Evolutionary conservation across 2,797 vertebrate species (phyloP), one percentile per base, ranked within the genome.

Genomic region (Chromis chromis): DNA sequence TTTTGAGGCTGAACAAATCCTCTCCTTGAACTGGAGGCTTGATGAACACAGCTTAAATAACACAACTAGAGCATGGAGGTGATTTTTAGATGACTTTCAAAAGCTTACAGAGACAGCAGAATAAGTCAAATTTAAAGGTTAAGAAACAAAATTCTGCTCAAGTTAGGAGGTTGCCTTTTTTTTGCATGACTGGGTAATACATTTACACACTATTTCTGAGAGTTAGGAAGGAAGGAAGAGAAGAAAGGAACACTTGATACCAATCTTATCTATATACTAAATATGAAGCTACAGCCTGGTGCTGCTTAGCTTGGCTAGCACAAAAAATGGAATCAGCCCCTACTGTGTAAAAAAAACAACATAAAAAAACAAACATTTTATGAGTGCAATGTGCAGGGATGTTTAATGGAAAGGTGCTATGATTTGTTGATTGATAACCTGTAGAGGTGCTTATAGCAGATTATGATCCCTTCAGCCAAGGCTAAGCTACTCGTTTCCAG

Each of bases 1-100:
- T 84, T 83, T 1, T 84, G 79, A 85, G 74, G 81, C 82, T 21
- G 75, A 86, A 85, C 76, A 83, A 89, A 92, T 83, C 81, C 71
- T 74, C 21, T 74, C 48, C 57, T 48, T 79, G 74, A 74, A 66
- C 60, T 14, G n/a, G 28, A 58, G 53, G 10, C 0, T 58, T 76
- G 74, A 78, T 31, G 6, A 31, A 31, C 31, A 76, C 21, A 33
- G 33, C 24, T 76, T 53, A 40, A 80, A 62, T 75, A 78, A 78
- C 50, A 72, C 58, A 12, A 78, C 49, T 8, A 5, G 33, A 68
- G 42, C 0, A 6, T 68, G 22, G 57, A 59, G 2, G 57, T 40
- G 28, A 39, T 28, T 74, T 65, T 64, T 66, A 54, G 71, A 57
- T 36, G 33, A 76, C 65, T 42, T 83, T 68, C 63, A 70, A 74